Percentiles rank a stretch among this genome's conserved stretches.
Conservation (phyloP, 1,140 invertebrate genomes). For the Sitobion miscanthi region DNA sequence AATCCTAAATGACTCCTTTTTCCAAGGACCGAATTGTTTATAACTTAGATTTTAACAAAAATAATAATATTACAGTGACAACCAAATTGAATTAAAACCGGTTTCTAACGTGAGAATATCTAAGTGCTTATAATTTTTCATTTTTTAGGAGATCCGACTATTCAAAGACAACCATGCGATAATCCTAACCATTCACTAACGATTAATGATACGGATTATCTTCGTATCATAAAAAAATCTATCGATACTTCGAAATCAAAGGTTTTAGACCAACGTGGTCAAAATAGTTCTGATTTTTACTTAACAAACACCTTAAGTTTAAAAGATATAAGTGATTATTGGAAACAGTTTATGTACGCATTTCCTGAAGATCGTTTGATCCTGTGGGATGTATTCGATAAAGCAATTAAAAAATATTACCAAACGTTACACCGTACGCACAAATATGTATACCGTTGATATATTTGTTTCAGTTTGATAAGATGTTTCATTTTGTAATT, state of each 20-base stretch:
- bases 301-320: constrained; percentile 53
- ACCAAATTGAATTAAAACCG: background rate
- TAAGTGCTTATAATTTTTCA: background rate
- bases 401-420: constrained; percentile 67
- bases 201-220: constrained; percentile 7
- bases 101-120: background rate
- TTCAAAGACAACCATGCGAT: background rate
- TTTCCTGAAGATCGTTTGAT: constrained; percentile 64
- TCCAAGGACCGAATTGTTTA: too few species aligned
- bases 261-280: background rate
- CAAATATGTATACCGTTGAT: background rate
- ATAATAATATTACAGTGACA: background rate
- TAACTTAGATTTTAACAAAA: background rate
- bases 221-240: background rate
- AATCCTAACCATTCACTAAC: background rate
- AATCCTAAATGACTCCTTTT: background rate
- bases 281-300: background rate
- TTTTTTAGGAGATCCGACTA: background rate
- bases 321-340: constrained; percentile 66
- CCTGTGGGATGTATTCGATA: constrained; percentile 67
- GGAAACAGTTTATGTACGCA: constrained; percentile 64
- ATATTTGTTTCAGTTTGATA: background rate
- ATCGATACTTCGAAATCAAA: constrained; percentile 17
- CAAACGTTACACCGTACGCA: constrained; percentile 63
- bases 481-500: background rate